These are phyloP conservation scores for Oplegnathus fasciatus DNA, from an alignment of 2,113 vertebrate species.

Conservation along the genomic window DNA sequence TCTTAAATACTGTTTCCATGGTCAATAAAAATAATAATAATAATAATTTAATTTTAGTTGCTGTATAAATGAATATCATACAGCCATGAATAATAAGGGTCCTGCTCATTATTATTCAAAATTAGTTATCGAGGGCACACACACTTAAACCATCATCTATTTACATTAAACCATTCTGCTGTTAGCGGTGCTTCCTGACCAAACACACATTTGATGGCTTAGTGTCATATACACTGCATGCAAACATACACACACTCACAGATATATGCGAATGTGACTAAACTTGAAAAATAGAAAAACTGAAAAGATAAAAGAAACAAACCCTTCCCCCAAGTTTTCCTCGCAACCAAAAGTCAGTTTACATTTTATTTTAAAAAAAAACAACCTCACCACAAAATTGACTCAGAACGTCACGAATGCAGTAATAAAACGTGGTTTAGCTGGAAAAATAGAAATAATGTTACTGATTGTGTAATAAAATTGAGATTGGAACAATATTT, in stretches of 20 bases:
- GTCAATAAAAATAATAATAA: too few relatives aligned
- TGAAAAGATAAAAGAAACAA: not conserved
- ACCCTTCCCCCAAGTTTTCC: not conserved
- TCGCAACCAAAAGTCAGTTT: not conserved
- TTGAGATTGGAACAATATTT: too few relatives aligned
- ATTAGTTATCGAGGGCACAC: not conserved
- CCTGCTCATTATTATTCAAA: too few relatives aligned
- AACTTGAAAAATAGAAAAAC: not conserved
- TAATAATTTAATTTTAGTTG: not conserved
- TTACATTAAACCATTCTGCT: slow-evolving; percentile 1
- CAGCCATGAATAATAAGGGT: not conserved
- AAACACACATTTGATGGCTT: not conserved
- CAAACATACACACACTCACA: not conserved
- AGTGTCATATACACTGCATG: not conserved
- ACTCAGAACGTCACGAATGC: not conserved
- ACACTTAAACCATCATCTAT: slow-evolving; percentile 10
- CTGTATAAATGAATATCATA: not conserved
- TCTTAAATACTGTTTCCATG: not conserved
- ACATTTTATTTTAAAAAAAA: not conserved
- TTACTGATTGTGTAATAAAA: not conserved
- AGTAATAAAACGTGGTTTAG: not conserved
- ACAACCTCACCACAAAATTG: not conserved
- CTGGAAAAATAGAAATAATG: not conserved
- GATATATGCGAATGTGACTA: not conserved
- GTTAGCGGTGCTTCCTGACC: not conserved